Conservation (phyloP, 1,140 invertebrate species). For the Polyergus mexicanus region DNA sequence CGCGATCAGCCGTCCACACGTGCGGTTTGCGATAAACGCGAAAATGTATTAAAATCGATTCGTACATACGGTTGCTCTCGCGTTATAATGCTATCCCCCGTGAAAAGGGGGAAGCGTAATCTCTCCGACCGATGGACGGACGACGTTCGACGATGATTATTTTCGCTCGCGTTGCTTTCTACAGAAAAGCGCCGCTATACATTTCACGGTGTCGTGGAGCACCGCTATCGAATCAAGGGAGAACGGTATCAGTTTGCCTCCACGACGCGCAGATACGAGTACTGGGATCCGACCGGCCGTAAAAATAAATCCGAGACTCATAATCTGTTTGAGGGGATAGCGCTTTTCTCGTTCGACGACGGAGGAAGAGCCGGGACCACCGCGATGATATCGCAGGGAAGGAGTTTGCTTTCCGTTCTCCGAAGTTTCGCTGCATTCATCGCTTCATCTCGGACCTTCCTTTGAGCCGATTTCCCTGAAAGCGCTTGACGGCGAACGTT, state of each 20-base stretch:
- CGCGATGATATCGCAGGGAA: conserved; percentile 30
- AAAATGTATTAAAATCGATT: conserved; percentile 25
- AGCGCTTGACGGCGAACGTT: not conserved
- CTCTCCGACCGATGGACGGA: not conserved
- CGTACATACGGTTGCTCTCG: not conserved
- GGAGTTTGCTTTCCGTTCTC: conserved; percentile 14
- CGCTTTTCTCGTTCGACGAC: conserved; percentile 34
- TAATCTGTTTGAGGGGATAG: conserved; percentile 76
- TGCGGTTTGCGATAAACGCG: conserved; percentile 16
- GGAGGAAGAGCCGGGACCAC: not conserved
- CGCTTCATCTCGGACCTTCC: not conserved
- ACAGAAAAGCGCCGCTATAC: conserved; percentile 15
- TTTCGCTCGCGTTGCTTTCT: conserved; percentile 45
- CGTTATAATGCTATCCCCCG: not conserved
- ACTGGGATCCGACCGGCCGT: conserved; percentile 61
- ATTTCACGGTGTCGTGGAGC: conserved; percentile 41
- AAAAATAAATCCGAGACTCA: conserved; percentile 75
- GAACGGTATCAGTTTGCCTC: conserved; percentile 26
- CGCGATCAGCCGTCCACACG: conserved; percentile 14
- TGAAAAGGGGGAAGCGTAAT: not conserved
- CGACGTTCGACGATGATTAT: conserved; percentile 29
- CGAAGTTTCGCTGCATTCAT: conserved; percentile 24
- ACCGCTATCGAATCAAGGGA: conserved; percentile 38
- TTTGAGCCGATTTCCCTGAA: conserved; percentile 13
- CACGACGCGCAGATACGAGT: not conserved